These are phyloP conservation scores for Deroplatys truncata DNA, from an alignment of 2,888 invertebrate species.

Conservation along the genomic window DNA sequence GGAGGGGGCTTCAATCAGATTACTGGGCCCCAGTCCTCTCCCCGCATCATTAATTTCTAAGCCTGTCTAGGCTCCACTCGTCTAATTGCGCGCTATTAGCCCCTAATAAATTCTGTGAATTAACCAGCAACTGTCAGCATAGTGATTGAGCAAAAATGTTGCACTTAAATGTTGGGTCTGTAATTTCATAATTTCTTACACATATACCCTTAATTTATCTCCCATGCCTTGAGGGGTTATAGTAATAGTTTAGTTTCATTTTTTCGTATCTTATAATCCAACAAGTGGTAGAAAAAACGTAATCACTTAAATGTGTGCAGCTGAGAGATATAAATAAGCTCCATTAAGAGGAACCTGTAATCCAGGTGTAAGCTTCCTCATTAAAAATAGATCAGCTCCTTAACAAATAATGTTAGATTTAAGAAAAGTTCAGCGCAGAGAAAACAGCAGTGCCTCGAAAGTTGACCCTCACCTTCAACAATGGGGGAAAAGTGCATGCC, in stretches of 20 bases:
- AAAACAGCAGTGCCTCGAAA: too few species aligned
- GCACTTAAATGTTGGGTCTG: not conserved
- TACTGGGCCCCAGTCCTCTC: not conserved
- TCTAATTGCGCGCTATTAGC: constrained; percentile 16
- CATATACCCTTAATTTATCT: not conserved
- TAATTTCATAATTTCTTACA: constrained; percentile 3
- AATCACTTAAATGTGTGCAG: not conserved
- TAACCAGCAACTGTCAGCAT: constrained; percentile 17
- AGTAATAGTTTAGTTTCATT: not conserved
- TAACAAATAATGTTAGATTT: too few species aligned
- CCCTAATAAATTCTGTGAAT: constrained; percentile 15
- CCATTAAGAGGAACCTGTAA: not conserved
- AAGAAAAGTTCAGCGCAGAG: too few species aligned
- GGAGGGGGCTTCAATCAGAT: not conserved
- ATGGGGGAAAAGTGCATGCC: too few species aligned
- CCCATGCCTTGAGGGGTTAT: not conserved
- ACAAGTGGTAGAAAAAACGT: not conserved
- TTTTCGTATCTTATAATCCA: not conserved
- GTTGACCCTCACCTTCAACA: too few species aligned
- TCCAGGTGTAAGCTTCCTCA: too few species aligned
- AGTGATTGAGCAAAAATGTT: constrained; percentile 16
- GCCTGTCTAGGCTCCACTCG: not conserved
- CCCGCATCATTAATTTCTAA: not conserved
- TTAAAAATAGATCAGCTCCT: too few species aligned
- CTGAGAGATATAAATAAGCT: not conserved